Base-by-base conservation (phyloP, 2,888 invertebrate genomes). In the Tillus elongatus region DNA sequence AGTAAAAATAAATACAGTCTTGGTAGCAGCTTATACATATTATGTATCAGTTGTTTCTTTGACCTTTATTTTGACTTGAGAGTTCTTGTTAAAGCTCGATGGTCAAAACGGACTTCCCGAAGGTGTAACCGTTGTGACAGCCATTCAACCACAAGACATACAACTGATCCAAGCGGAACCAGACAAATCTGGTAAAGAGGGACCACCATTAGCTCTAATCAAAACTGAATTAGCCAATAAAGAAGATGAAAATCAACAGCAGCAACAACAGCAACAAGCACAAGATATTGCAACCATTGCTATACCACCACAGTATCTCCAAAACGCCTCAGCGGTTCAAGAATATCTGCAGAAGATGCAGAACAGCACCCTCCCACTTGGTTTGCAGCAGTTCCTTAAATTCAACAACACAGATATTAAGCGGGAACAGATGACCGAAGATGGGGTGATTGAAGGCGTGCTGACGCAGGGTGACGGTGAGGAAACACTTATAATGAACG, bases 101-200 rank as follows among this genome's bases (percentile, higher is more conserved):
- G 65, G 64, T 15, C 64, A 65, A 46, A 71, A 71, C 2, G 71
- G 71, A 13, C 64, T 72, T 2, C 69, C 72, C 0, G 73, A 73
- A 67, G 79, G 80, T 13, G 66, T 82, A 48, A 82, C 81, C 34
- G 74, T 82, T 14, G 70, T 82, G 13, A 73, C 81, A 1, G 73
- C 79, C 6, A 60, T 82, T 37, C 71, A 71, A 53, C 82, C 82
- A 0, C 81, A 79, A 50, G 82, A 83, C 49, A 71, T 83, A 58
- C 82, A 81, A 52, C 56, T 82, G 13, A 64, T 77, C 41, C 64
- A 64, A 45, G 49, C 57, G 6, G 60, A 60, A n/a, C 50, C 50
- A 3, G 50, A 53, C 12, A 33, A 44, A 13, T 33, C 44, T 16
- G 39, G 56, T 43, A 30, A 52, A 57, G 48, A 43, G 49, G 40